Conservation (phyloP, 2,797 vertebrate genomes). For the Argya squamiceps region DNA sequence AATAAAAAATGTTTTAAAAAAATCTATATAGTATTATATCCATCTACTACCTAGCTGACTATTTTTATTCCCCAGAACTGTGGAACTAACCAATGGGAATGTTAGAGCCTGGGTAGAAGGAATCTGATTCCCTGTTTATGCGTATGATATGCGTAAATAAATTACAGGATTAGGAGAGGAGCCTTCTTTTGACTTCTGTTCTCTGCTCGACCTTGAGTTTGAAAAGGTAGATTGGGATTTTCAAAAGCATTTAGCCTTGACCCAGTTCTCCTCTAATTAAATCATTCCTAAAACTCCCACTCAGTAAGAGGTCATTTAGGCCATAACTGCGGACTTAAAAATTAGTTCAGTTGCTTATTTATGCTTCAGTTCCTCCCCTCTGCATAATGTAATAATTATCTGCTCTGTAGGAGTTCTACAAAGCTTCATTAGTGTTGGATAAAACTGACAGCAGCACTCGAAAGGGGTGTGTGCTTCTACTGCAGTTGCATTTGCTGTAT, state of each 20-base stretch:
- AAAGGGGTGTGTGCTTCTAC: not conserved
- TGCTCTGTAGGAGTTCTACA: constrained; percentile 16
- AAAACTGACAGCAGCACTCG: not conserved
- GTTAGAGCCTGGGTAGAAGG: not conserved
- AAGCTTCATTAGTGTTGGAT: constrained; percentile 5
- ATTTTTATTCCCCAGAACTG: not conserved
- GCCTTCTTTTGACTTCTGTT: not conserved
- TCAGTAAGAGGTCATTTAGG: constrained; percentile 36
- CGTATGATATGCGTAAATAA: not conserved
- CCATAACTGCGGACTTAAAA: not conserved
- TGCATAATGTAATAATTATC: constrained; percentile 38
- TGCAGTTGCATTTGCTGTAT: not conserved
- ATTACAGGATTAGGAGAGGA: not conserved
- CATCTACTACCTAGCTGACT: not conserved
- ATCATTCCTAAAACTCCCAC: constrained; percentile 40
- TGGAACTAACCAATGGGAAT: not conserved
- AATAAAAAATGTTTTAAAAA: not conserved
- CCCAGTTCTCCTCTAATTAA: constrained; percentile 47
- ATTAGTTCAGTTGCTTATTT: constrained; percentile 56
- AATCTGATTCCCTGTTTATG: not conserved
- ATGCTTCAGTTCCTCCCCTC: constrained; percentile 31
- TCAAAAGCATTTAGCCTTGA: constrained; percentile 34
- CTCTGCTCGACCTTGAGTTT: not conserved
- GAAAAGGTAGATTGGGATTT: not conserved
- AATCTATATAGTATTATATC: not conserved